Conservation (phyloP, 2,888 invertebrate species). For the Lasioglossum leucozonium region DNA sequence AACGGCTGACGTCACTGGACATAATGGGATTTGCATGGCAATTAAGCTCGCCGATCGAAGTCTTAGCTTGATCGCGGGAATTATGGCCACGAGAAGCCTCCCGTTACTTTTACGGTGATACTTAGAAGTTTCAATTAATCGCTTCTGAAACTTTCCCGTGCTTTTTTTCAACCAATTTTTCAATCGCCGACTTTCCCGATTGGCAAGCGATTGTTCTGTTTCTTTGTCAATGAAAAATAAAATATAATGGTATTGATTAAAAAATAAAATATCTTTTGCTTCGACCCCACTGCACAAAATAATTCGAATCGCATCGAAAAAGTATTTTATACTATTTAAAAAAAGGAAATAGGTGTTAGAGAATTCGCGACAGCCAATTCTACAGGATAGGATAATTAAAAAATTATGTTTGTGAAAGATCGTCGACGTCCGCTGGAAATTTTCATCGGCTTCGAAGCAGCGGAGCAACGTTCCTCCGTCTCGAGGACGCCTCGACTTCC, state of each 20-base stretch:
- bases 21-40: conserved; percentile 33
- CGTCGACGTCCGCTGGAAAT: not conserved
- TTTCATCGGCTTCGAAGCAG: not conserved
- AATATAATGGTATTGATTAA: too few relatives aligned
- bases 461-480: conserved; percentile 7
- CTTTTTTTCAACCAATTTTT: not conserved
- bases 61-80: conserved; percentile 5
- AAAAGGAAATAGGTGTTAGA: too few relatives aligned
- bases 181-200: not conserved
- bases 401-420: not conserved
- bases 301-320: not conserved
- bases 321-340: too few relatives aligned
- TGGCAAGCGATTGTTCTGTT: too few relatives aligned
- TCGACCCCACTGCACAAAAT: not conserved
- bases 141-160: not conserved
- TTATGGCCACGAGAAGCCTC: not conserved
- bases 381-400: not conserved
- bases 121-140: not conserved
- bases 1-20: conserved; percentile 1
- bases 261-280: too few relatives aligned
- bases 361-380: not conserved
- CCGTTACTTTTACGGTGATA: not conserved
- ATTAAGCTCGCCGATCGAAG: conserved; percentile 22
- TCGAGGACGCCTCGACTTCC: not conserved
- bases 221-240: too few relatives aligned